phyloP scores from a whole-genome alignment of 2,113 vertebrate genomes.

The Rousettus leschenaultii region DNA sequence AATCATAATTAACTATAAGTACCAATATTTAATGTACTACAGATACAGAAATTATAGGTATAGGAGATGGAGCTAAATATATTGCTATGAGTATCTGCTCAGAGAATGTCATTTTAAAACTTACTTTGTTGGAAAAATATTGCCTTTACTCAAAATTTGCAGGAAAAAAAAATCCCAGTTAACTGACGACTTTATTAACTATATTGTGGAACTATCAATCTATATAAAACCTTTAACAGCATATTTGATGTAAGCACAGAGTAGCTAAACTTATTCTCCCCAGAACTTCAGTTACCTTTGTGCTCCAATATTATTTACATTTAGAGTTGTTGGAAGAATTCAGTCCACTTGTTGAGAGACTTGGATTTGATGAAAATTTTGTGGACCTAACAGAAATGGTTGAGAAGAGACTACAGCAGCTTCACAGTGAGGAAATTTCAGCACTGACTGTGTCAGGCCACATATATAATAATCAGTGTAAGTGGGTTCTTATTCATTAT shows the following conservation, averaged over 20 bases:
- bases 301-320: constrained; percentile 47
- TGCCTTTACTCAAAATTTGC: background rate
- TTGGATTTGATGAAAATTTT: constrained; percentile 95
- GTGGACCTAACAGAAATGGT: constrained; percentile 90
- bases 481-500: constrained; percentile 50
- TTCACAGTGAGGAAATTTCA: constrained; percentile 36
- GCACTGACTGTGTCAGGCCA: constrained; percentile 82
- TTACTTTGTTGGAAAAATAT: background rate
- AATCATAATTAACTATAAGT: constrained; percentile 13
- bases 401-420: constrained; percentile 80
- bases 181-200: background rate
- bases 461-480: constrained; percentile 85
- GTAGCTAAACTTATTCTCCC: background rate
- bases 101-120: background rate
- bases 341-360: constrained; percentile 90
- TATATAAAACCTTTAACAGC: background rate
- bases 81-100: background rate
- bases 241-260: background rate
- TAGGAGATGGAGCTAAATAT: background rate
- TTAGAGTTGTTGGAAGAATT: constrained; percentile 90
- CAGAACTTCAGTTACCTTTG: background rate
- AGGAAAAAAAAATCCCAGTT: background rate
- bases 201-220: background rate
- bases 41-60: background rate
- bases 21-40: background rate